Percentiles rank a stretch among this genome's conserved stretches.
phyloP scores from a whole-genome alignment of 2,797 vertebrate species.

The Tragopan temminckii region DNA sequence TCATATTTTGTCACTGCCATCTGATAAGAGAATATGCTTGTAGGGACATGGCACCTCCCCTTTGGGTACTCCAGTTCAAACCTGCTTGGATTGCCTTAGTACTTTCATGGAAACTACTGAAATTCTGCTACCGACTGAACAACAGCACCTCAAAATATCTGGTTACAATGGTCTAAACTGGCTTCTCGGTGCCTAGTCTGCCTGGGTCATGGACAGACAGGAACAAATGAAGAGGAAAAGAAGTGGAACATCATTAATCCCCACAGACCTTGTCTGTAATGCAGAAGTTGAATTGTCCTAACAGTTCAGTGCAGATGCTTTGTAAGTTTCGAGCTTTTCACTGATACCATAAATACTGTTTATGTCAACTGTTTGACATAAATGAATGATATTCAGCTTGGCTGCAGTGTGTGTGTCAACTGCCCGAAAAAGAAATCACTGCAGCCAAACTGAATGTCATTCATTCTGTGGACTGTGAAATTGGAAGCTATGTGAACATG shows the following conservation, averaged over 20 bases:
- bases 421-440: not conserved
- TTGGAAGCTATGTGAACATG: not conserved
- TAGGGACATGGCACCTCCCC: not conserved
- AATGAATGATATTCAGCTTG: not conserved
- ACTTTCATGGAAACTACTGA: not conserved
- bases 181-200: accelerated
- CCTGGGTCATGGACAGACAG: not conserved
- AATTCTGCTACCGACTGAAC: not conserved
- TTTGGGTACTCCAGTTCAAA: not conserved
- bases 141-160: not conserved
- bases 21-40: not conserved
- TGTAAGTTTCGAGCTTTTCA: not conserved
- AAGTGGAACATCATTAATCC: not conserved
- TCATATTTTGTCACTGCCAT: not conserved
- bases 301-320: not conserved
- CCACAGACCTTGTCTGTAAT: not conserved
- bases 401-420: not conserved
- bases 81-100: not conserved
- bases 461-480: not conserved
- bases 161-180: not conserved
- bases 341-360: not conserved
- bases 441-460: not conserved
- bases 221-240: not conserved
- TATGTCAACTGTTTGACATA: not conserved
- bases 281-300: not conserved